These are phyloP conservation scores for Diorhabda elongata DNA, from an alignment of 1,140 invertebrate genomes.

Conservation along the genomic window DNA sequence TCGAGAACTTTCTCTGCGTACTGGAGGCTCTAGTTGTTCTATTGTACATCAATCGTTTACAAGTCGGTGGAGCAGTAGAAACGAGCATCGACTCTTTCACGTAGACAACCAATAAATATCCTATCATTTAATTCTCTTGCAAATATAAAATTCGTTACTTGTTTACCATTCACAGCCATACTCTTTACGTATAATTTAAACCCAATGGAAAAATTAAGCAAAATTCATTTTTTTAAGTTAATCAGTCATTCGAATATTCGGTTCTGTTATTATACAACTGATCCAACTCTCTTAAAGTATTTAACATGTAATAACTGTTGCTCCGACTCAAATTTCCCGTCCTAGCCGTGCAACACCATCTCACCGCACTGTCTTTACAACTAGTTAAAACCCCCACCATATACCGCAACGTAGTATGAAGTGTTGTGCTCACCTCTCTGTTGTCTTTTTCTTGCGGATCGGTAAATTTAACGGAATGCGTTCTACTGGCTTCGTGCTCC, in stretches of 20 bases:
- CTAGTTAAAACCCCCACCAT: conserved; percentile 10
- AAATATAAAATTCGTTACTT: too few species aligned
- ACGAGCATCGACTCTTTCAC: too few species aligned
- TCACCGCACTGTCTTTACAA: conserved; percentile 9
- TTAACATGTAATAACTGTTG: conserved; percentile 37
- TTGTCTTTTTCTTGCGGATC: conserved; percentile 70
- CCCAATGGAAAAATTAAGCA: neutral
- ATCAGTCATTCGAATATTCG: neutral
- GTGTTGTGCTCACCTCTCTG: conserved; percentile 61
- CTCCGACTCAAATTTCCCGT: conserved; percentile 22
- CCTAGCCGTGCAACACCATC: conserved; percentile 25
- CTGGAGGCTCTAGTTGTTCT: too few species aligned
- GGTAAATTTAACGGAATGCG: conserved; percentile 84
- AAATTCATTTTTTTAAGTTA: neutral
- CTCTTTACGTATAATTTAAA: neutral
- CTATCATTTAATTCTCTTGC: too few species aligned
- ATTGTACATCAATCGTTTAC: too few species aligned
- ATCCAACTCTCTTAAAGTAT: conserved; percentile 30
- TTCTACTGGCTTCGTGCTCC: conserved; percentile 73
- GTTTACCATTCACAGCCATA: too few species aligned
- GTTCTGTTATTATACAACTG: conserved; percentile 19
- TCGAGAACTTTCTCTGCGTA: too few species aligned
- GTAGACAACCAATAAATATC: too few species aligned
- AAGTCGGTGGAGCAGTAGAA: too few species aligned
- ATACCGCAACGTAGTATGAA: conserved; percentile 8